Conservation (phyloP, 1,140 invertebrate genomes). For the Mya arenaria region DNA sequence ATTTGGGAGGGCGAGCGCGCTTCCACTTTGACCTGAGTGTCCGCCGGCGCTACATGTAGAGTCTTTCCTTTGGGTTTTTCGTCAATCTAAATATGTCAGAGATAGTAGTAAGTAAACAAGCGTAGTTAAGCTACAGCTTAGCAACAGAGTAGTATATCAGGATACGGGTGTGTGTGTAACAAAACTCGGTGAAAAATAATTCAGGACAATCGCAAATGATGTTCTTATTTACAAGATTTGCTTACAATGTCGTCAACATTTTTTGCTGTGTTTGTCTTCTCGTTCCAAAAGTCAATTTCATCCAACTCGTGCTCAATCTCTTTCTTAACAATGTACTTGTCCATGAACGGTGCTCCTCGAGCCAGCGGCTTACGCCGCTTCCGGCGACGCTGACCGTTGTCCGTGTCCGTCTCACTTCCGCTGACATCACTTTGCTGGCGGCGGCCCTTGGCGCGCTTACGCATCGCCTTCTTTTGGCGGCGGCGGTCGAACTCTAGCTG, state of each 20-base stretch:
- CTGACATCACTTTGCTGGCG: background rate
- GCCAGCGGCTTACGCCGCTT: background rate
- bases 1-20: too few species aligned
- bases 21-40: too few species aligned
- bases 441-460: constrained; percentile 27
- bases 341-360: constrained; percentile 17
- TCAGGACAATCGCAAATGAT: too few species aligned
- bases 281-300: constrained; percentile 38
- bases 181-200: too few species aligned
- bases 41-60: too few species aligned
- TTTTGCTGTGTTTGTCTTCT: background rate
- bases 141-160: too few species aligned
- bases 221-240: too few species aligned
- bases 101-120: too few species aligned
- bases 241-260: background rate
- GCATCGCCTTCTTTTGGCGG: constrained; percentile 16
- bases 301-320: constrained; percentile 38
- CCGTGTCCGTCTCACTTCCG: background rate
- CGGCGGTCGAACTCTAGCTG: background rate
- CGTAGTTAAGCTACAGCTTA: too few species aligned
- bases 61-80: too few species aligned
- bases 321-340: constrained; percentile 40
- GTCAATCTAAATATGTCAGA: too few species aligned
- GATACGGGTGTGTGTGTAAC: too few species aligned
- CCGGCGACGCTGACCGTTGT: background rate